Base-by-base conservation (phyloP, 64 coral and sea anemone species). In the Orbicella faveolata region DNA sequence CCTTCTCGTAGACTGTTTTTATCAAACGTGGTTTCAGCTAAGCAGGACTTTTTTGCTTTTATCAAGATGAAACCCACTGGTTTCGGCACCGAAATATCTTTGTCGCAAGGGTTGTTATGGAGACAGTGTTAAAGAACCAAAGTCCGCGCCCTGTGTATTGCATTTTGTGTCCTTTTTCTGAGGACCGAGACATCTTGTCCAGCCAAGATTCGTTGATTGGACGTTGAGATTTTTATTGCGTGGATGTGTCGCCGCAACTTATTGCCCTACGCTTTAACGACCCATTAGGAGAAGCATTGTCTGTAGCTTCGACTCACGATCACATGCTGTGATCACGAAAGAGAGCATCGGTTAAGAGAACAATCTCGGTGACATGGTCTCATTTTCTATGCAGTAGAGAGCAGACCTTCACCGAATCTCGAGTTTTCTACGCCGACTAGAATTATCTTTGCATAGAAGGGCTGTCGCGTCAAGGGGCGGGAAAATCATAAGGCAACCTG, bases 171-270 rank as follows among this genome's bases (percentile, higher is more conserved):
- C 35, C 15, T 20, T 83, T 63, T 36, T 83, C 35, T 62, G 37
- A 85, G 82, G 82, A 85, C 82, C 63, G 64, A 85, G 82, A 85
- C 82, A 72, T 85, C 65, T 72, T 85, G 82, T 10, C 64, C 82
- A 72, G 70, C 21, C 15, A 12, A 23, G 65, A 25, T 52, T 17
- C 23, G 41, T 85, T 72, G 82, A 85, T 85, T 73, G 36, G 82
- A 83, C 62, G 80, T 11, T 67, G 61, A 67, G 34, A 68, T 23
- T 73, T 85, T 85, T 85, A 73, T 67, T 85, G 82, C 82, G 41
- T 53, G 68, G 37, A 72, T n/a, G 23, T 48, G 82, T 73, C 82
- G 82, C 82, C 82, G 82, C 82, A 85, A 85, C 82, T 85, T 85
- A 85, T 85, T 66, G 65, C 82, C 68, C 41, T 23, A 66, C 82